Percentiles rank a stretch among this genome's conserved stretches.
These are phyloP conservation scores for Triplophysa bombifrons DNA, from an alignment of 2,797 vertebrate genomes.

Conservation along the genomic window DNA sequence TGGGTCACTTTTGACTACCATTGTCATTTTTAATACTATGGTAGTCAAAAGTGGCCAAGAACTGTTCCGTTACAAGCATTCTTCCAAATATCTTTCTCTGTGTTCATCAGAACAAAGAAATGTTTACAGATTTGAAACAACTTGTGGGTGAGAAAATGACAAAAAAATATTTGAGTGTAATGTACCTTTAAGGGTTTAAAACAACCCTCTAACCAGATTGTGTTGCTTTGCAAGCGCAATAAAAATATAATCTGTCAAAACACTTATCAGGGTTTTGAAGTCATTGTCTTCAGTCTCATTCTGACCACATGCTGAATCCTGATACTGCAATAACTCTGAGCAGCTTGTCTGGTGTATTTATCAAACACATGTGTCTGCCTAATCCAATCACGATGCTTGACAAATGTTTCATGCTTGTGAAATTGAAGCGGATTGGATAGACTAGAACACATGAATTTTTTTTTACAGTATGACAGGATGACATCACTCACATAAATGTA, in stretches of 20 bases:
- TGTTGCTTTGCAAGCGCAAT: neutral
- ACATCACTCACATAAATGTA: neutral
- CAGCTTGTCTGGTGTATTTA: constrained; percentile 36
- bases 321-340: constrained; percentile 21
- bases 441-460: neutral
- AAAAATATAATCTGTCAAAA: neutral
- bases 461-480: constrained; percentile 2
- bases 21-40: no score
- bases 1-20: no score
- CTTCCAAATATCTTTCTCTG: no score
- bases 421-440: constrained; percentile 16
- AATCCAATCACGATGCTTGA: constrained; percentile 32
- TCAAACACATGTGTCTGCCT: constrained; percentile 37
- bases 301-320: constrained; percentile 22
- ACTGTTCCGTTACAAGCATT: no score
- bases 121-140: no score
- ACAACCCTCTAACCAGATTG: neutral
- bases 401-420: constrained; percentile 31
- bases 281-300: constrained; percentile 8
- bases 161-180: no score
- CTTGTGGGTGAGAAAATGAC: no score
- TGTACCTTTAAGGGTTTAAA: neutral
- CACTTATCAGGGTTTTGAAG: neutral
- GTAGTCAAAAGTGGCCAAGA: no score
- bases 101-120: no score